Evolutionary conservation across 2,888 invertebrate genomes (phyloP).

Genomic region (Sturmia bella): DNA sequence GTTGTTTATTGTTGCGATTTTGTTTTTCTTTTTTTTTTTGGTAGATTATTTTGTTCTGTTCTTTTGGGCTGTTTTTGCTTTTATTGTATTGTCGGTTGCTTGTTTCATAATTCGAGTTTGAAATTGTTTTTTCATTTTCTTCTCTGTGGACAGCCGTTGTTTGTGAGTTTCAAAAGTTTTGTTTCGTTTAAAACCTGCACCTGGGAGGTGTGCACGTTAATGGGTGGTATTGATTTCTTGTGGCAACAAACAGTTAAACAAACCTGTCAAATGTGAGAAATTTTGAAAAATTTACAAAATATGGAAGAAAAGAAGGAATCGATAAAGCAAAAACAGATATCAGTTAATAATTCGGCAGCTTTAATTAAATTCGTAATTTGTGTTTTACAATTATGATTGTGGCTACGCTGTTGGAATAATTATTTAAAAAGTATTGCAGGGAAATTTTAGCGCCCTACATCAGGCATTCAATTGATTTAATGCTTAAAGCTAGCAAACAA

Average conservation of each 20-base stretch:
- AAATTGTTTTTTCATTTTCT: not conserved
- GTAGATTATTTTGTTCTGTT: not conserved
- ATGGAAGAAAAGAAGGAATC: not conserved
- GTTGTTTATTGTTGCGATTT: slow-evolving; percentile 38
- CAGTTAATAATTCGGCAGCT: slow-evolving; percentile 1
- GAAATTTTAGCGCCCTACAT: slow-evolving; percentile 5
- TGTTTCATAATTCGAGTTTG: slow-evolving; percentile 36
- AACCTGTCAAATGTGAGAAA: slow-evolving; percentile 48
- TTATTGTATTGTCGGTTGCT: not conserved
- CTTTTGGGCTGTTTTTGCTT: not conserved
- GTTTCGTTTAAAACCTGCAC: slow-evolving; percentile 9
- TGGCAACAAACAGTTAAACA: slow-evolving; percentile 14
- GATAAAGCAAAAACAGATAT: not conserved
- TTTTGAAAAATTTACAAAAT: not conserved
- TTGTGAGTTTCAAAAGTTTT: not conserved
- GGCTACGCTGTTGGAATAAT: slow-evolving; percentile 48
- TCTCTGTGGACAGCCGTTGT: not conserved
- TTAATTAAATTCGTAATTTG: slow-evolving; percentile 49
- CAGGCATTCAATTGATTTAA: no score
- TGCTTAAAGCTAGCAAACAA: no score
- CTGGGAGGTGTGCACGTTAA: slow-evolving; percentile 31
- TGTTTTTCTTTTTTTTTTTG: not conserved
- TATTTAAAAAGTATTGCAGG: slow-evolving; percentile 2
- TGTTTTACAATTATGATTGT: slow-evolving; percentile 29
- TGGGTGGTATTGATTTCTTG: slow-evolving; percentile 66